Evolutionary conservation across 2,888 invertebrate genomes (phyloP).

Genomic region (Rhimphoctona megacephalus): DNA sequence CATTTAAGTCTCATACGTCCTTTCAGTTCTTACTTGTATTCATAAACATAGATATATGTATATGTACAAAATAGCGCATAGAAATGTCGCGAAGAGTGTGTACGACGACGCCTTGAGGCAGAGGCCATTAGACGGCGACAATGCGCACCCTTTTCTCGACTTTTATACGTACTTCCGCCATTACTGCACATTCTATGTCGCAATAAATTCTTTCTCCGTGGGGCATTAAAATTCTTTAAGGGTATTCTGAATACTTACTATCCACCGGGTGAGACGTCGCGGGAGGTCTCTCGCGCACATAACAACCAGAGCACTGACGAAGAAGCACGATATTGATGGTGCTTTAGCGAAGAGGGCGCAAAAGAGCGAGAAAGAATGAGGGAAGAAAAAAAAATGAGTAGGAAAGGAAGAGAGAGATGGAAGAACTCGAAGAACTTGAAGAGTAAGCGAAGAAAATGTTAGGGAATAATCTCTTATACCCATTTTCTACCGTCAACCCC

Average conservation of each 20-base stretch:
- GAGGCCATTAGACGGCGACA: slow-evolving; percentile 81
- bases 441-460: slow-evolving; percentile 53
- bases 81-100: slow-evolving; percentile 66
- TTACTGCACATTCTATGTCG: slow-evolving; percentile 82
- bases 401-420: slow-evolving; percentile 1
- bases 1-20: neutral
- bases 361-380: slow-evolving; percentile 5
- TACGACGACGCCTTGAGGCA: slow-evolving; percentile 77
- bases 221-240: slow-evolving; percentile 82
- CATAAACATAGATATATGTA: slow-evolving; percentile 7
- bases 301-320: slow-evolving; percentile 14
- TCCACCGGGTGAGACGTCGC: slow-evolving; percentile 53
- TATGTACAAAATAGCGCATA: slow-evolving; percentile 38
- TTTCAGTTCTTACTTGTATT: neutral
- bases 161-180: slow-evolving; percentile 83
- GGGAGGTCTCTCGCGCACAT: slow-evolving; percentile 32
- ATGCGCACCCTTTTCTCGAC: slow-evolving; percentile 82
- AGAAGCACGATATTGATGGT: slow-evolving; percentile 75
- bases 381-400: neutral
- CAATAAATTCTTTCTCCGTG: slow-evolving; percentile 81
- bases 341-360: slow-evolving; percentile 62
- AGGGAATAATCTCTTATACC: slow-evolving; percentile 44
- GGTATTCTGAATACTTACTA: slow-evolving; percentile 80
- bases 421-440: neutral
- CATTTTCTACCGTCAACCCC: neutral